Evolutionary conservation across 2,888 invertebrate genomes (phyloP).

Genomic region (Drosophila atroscutellata): DNA sequence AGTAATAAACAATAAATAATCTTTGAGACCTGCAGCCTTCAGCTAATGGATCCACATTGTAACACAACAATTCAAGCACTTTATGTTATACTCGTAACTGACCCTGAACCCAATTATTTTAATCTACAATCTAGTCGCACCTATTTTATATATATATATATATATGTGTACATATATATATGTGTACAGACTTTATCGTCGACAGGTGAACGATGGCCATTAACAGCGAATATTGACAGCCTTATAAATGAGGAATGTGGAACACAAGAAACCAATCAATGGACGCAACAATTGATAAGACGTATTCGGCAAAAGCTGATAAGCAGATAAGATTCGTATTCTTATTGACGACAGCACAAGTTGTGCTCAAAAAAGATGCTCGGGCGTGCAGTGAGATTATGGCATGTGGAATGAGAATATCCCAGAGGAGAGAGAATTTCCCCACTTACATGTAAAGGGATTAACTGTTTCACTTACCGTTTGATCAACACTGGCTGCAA

Average conservation of each 20-base stretch:
- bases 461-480: constrained; percentile 73
- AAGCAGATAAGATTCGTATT: constrained; percentile 14
- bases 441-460: neutral
- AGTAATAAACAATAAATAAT: neutral
- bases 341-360: neutral
- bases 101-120: constrained; percentile 53
- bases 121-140: constrained; percentile 23
- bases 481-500: constrained; percentile 64
- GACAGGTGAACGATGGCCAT: constrained; percentile 39
- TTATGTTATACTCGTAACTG: constrained; percentile 6
- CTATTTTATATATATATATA: neutral
- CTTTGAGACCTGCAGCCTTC: constrained; percentile 11
- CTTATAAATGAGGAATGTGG: constrained; percentile 37
- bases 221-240: constrained; percentile 35
- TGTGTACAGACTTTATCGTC: constrained; percentile 25
- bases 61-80: constrained; percentile 11
- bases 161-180: neutral
- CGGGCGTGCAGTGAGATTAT: neutral
- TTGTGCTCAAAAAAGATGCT: neutral
- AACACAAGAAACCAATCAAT: constrained; percentile 59
- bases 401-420: neutral
- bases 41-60: constrained; percentile 2
- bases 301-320: constrained; percentile 26
- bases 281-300: constrained; percentile 37
- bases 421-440: neutral